phyloP scores from a whole-genome alignment of 2,888 invertebrate species.

The Epiblema foenella region DNA sequence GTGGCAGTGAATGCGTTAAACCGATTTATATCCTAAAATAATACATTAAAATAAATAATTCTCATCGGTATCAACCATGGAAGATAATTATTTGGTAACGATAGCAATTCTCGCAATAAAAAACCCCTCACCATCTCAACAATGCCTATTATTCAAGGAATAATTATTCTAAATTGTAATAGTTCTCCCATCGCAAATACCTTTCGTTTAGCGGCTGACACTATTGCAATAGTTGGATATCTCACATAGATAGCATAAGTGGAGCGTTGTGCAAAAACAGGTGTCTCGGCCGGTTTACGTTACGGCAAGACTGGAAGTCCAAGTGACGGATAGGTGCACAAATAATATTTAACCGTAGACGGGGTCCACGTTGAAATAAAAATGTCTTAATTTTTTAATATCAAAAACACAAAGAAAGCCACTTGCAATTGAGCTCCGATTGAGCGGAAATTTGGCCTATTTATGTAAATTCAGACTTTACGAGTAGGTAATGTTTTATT shows the following conservation, averaged over 20 bases:
- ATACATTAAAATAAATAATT: not conserved
- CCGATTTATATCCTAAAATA: too few relatives aligned
- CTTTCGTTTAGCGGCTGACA: slow-evolving; percentile 33
- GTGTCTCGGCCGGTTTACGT: slow-evolving; percentile 27
- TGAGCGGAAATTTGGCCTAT: too few relatives aligned
- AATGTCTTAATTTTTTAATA: too few relatives aligned
- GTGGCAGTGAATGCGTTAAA: too few relatives aligned
- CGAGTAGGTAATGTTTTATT: too few relatives aligned
- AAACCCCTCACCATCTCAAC: slow-evolving; percentile 1
- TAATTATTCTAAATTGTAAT: slow-evolving; percentile 23
- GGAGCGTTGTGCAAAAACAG: slow-evolving; percentile 36
- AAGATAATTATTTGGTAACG: not conserved
- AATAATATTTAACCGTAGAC: not conserved
- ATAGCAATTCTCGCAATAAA: not conserved
- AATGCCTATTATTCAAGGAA: slow-evolving; percentile 15
- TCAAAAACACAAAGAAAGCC: too few relatives aligned
- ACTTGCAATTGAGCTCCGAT: too few relatives aligned
- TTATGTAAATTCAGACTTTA: too few relatives aligned
- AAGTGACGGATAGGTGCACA: not conserved
- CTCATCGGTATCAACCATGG: too few relatives aligned
- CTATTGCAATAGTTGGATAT: slow-evolving; percentile 34
- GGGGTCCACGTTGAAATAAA: too few relatives aligned
- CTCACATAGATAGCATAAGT: slow-evolving; percentile 30
- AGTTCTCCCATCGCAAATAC: slow-evolving; percentile 26
- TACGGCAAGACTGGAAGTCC: not conserved